phyloP scores from a whole-genome alignment of 2,888 invertebrate species.

The Ectropis crepuscularia region DNA sequence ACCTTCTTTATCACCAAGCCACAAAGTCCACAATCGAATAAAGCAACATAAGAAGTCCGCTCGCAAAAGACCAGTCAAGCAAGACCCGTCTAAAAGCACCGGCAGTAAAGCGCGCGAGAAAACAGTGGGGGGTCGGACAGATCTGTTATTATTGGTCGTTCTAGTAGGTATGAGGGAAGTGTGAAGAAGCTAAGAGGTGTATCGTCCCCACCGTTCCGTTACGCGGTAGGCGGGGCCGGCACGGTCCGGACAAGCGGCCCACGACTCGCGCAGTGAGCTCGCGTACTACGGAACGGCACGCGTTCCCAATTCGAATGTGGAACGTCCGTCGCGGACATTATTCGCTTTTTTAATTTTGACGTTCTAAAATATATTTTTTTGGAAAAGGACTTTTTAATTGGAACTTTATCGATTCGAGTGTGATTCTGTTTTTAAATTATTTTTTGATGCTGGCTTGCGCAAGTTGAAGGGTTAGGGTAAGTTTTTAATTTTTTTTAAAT shows the following conservation, averaged over 20 bases:
- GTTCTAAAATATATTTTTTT: constrained; percentile 36
- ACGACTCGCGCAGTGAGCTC: constrained; percentile 74
- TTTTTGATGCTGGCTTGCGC: constrained; percentile 24
- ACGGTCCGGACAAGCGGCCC: constrained; percentile 71
- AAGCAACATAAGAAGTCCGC: constrained; percentile 47
- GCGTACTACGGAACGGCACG: constrained; percentile 65
- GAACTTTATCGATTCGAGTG: constrained; percentile 20
- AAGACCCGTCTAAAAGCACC: constrained; percentile 50
- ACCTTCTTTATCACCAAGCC: constrained; percentile 25
- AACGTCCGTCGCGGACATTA: constrained; percentile 45
- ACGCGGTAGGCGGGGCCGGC: constrained; percentile 70
- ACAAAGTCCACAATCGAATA: constrained; percentile 49
- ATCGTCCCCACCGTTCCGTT: constrained; percentile 71
- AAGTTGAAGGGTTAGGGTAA: constrained; percentile 28
- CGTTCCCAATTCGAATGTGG: constrained; percentile 57
- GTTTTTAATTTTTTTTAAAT: constrained; percentile 14
- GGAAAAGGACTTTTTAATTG: constrained; percentile 12
- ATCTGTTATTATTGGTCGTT: constrained; percentile 58
- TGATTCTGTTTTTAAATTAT: constrained; percentile 25
- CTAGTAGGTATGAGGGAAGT: constrained; percentile 79
- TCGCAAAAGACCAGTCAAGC: constrained; percentile 51
- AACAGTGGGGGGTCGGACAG: constrained; percentile 52
- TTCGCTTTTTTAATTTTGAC: constrained; percentile 48
- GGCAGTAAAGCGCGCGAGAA: constrained; percentile 23
- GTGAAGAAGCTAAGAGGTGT: constrained; percentile 83